Conservation (phyloP, 1,140 invertebrate species). For the Cheumatopsyche charites region DNA sequence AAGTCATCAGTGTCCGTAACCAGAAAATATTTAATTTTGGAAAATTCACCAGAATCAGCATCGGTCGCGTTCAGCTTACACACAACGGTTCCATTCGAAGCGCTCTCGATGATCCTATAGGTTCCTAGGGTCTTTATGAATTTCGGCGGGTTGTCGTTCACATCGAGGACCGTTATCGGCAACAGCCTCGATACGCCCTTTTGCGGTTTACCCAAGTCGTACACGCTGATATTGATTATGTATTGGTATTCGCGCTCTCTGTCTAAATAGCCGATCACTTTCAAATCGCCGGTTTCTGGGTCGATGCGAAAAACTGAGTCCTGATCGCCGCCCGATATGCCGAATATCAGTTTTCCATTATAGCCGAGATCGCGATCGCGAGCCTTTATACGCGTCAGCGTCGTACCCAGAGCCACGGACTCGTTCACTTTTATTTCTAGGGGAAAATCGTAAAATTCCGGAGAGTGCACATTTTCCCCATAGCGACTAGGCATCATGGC, state of each 20-base stretch:
- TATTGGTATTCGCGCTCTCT: conserved; percentile 78
- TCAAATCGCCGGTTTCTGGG: conserved; percentile 76
- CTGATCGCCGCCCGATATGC: conserved; percentile 79
- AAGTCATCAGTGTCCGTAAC: conserved; percentile 81
- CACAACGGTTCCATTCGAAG: conserved; percentile 73
- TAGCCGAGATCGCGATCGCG: conserved; percentile 82
- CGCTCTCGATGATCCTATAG: conserved; percentile 78
- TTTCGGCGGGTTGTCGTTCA: conserved; percentile 81
- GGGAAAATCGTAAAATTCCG: conserved; percentile 75
- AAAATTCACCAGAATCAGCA: conserved; percentile 77
- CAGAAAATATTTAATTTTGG: conserved; percentile 73
- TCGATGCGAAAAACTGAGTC: conserved; percentile 83
- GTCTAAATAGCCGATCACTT: conserved; percentile 79
- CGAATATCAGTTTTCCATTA: conserved; percentile 72
- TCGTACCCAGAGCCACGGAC: conserved; percentile 73
- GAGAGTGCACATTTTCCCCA: conserved; percentile 78
- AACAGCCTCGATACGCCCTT: conserved; percentile 73
- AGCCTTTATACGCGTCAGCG: conserved; percentile 70
- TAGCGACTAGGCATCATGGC: conserved; percentile 76
- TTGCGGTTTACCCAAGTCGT: conserved; percentile 79
- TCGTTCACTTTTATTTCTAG: conserved; percentile 78
- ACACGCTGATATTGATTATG: conserved; percentile 80
- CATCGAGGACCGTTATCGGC: conserved; percentile 73
- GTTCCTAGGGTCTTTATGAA: conserved; percentile 78
- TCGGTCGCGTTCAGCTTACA: conserved; percentile 82